Conservation (phyloP, 2,113 vertebrate species). For the Chaenogobius annularis region DNA sequence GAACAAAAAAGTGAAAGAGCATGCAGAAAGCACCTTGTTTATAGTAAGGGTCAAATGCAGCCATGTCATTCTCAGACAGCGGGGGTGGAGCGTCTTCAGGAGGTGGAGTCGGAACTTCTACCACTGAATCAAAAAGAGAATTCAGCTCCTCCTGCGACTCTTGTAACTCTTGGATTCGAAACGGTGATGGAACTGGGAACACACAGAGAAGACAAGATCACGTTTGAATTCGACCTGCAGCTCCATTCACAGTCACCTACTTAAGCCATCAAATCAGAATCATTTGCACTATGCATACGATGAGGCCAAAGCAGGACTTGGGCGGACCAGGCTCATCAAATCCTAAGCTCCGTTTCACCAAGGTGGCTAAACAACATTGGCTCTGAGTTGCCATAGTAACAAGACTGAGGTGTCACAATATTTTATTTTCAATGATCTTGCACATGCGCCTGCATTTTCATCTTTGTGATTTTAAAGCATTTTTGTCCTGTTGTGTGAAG, state of each 20-base stretch:
- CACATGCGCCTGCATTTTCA: too few species aligned
- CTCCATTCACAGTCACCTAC: background rate
- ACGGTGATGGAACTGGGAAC: constrained; percentile 9
- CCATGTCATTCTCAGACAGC: constrained; percentile 83
- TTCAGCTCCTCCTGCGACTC: constrained; percentile 72
- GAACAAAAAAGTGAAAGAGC: too few species aligned
- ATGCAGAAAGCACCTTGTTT: constrained; percentile 84
- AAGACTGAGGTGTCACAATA: too few species aligned
- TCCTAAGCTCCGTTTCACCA: too few species aligned
- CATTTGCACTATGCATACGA: too few species aligned
- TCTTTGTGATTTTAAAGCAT: too few species aligned
- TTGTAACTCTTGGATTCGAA: constrained; percentile 33
- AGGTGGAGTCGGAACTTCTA: constrained; percentile 48
- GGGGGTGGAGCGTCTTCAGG: constrained; percentile 57
- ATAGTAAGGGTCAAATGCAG: constrained; percentile 88
- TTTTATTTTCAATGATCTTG: too few species aligned
- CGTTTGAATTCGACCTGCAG: background rate
- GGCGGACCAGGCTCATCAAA: too few species aligned
- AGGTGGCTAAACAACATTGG: too few species aligned
- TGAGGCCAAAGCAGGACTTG: too few species aligned
- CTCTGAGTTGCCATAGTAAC: too few species aligned
- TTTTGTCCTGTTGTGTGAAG: too few species aligned
- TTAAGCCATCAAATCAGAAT: background rate
- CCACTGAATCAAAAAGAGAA: constrained; percentile 70
- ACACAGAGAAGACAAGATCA: background rate